Conservation (phyloP, 2,888 invertebrate species). For the Pilophorus perplexus region DNA sequence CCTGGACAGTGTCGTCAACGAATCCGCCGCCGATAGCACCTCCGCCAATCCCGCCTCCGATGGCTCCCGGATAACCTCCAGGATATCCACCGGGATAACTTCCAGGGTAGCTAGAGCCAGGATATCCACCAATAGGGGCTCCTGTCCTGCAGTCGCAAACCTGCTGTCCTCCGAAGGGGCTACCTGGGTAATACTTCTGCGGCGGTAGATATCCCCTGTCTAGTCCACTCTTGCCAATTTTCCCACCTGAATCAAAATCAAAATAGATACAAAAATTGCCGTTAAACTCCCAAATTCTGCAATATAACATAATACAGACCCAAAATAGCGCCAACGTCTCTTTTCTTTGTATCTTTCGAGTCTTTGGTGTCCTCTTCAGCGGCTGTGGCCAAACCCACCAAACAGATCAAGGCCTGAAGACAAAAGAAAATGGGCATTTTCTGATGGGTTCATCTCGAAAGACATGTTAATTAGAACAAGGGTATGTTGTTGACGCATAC, state of each 20-base stretch:
- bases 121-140: not conserved
- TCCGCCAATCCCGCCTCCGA: not conserved
- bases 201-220: conserved; percentile 31
- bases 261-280: not conserved
- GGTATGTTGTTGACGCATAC: too few relatives aligned
- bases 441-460: too few relatives aligned
- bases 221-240: conserved; percentile 6
- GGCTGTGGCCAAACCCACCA: conserved; percentile 10
- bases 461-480: too few relatives aligned
- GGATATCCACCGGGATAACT: conserved; percentile 2
- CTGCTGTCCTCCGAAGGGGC: conserved; percentile 13
- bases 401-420: not conserved
- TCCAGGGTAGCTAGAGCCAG: conserved; percentile 11
- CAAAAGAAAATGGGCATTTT: too few relatives aligned
- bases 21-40: not conserved
- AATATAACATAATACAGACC: not conserved
- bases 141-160: conserved; percentile 19
- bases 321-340: conserved; percentile 24
- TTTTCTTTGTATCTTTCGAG: conserved; percentile 13
- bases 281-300: not conserved
- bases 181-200: conserved; percentile 15
- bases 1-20: conserved; percentile 28
- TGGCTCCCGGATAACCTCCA: conserved; percentile 7
- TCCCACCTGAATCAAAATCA: not conserved
- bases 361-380: conserved; percentile 6